These are phyloP conservation scores for Brenthis ino DNA, from an alignment of 2,888 invertebrate genomes.

Conservation along the genomic window DNA sequence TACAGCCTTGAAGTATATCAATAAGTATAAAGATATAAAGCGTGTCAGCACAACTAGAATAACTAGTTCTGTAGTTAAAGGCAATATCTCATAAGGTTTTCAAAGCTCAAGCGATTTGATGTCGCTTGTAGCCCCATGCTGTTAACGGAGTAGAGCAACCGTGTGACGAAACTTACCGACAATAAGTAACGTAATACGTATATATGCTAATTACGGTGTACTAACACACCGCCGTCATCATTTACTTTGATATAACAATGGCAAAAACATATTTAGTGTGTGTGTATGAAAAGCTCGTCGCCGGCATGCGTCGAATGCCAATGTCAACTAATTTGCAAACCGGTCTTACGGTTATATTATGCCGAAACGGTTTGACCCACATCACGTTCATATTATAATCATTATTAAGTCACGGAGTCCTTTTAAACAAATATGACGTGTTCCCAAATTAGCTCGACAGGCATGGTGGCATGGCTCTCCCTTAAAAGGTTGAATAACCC, in stretches of 20 bases:
- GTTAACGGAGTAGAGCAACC: slow-evolving; percentile 8
- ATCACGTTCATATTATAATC: slow-evolving; percentile 34
- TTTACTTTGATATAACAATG: slow-evolving; percentile 33
- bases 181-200: slow-evolving; percentile 25
- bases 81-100: neutral
- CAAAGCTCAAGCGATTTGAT: slow-evolving; percentile 9
- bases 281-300: slow-evolving; percentile 33
- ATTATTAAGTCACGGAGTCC: slow-evolving; percentile 28
- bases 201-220: slow-evolving; percentile 28
- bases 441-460: slow-evolving; percentile 15
- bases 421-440: slow-evolving; percentile 23
- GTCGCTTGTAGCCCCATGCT: slow-evolving; percentile 3
- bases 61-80: neutral
- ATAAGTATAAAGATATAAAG: neutral
- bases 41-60: slow-evolving; percentile 1
- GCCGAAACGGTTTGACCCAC: slow-evolving; percentile 61
- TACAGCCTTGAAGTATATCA: too few species aligned
- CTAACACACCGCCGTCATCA: slow-evolving; percentile 28
- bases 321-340: slow-evolving; percentile 76
- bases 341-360: slow-evolving; percentile 70
- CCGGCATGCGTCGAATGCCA: slow-evolving; percentile 60
- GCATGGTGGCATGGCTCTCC: neutral
- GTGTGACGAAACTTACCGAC: slow-evolving; percentile 24
- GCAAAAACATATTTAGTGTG: slow-evolving; percentile 32
- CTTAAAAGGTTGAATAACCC: neutral